These are phyloP conservation scores for Lepidurus arcticus DNA, from an alignment of 1,140 invertebrate species.

Conservation along the genomic window DNA sequence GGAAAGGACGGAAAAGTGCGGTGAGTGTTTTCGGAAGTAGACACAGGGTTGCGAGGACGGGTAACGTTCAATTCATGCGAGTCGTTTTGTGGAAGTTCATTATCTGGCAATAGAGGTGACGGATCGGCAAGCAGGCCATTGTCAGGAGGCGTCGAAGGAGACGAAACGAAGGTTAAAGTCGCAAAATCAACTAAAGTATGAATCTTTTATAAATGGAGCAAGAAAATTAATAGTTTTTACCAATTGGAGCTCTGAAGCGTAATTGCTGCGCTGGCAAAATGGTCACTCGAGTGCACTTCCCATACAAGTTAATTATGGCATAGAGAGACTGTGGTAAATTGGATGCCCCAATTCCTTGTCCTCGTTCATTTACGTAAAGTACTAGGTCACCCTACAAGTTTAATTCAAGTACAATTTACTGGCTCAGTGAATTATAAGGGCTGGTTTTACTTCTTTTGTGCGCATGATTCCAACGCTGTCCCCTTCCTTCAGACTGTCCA, in stretches of 20 bases:
- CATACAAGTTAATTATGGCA: conserved; percentile 85
- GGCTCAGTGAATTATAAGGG: not conserved
- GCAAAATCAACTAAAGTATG: not conserved
- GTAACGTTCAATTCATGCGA: not conserved
- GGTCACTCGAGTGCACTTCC: conserved; percentile 79
- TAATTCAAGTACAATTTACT: conserved; percentile 30
- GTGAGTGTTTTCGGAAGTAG: not conserved
- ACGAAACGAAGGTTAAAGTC: not conserved
- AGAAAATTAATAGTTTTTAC: not conserved
- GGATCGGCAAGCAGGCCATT: not conserved
- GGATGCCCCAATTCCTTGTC: conserved; percentile 75
- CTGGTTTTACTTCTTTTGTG: conserved; percentile 58
- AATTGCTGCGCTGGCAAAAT: not conserved
- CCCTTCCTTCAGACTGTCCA: conserved; percentile 76
- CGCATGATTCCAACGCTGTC: conserved; percentile 77
- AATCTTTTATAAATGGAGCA: not conserved
- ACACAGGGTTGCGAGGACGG: not conserved
- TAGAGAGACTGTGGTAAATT: conserved; percentile 69
- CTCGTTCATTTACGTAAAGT: conserved; percentile 82
- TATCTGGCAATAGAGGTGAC: not conserved
- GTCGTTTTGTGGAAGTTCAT: not conserved
- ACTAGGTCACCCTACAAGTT: conserved; percentile 66
- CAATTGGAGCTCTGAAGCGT: not conserved
- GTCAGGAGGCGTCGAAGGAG: not conserved
- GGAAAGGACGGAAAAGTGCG: conserved; percentile 9